A percentile compares a stretch with the other conserved stretches of the same genome.
phyloP scores from a whole-genome alignment of 2,113 vertebrate species.

The Cochlearius cochlearius region DNA sequence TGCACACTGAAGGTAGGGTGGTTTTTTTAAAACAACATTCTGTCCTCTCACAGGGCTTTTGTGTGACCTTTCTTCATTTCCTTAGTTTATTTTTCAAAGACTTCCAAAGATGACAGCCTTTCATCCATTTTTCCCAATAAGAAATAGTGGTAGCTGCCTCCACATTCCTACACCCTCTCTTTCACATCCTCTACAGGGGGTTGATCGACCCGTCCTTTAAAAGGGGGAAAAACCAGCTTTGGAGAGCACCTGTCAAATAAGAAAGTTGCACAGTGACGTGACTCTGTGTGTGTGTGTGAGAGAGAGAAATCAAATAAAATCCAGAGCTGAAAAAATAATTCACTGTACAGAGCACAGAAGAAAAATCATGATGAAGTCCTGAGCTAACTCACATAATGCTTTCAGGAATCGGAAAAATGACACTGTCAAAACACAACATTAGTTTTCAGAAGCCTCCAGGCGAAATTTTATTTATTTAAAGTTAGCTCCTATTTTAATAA shows the following conservation, averaged over 20 bases:
- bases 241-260: not conserved
- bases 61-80: not conserved
- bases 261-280: conserved; percentile 1
- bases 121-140: not conserved
- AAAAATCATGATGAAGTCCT: conserved; percentile 64
- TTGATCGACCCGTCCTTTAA: not conserved
- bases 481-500: conserved; percentile 77
- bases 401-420: conserved; percentile 68
- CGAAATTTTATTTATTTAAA: conserved; percentile 81
- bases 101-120: not conserved
- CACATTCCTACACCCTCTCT: not conserved
- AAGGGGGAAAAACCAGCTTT: not conserved
- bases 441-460: conserved; percentile 75
- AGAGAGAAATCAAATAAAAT: conserved; percentile 55
- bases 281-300: not conserved
- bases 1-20: not conserved
- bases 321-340: conserved; percentile 45
- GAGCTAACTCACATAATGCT: conserved; percentile 63
- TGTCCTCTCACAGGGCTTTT: not conserved
- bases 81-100: not conserved
- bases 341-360: conserved; percentile 29
- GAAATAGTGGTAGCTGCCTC: not conserved
- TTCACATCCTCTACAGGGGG: not conserved
- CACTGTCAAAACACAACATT: conserved; percentile 75
- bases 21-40: not conserved